phyloP scores from a whole-genome alignment of 2,113 vertebrate species.

The Holacanthus passer region DNA sequence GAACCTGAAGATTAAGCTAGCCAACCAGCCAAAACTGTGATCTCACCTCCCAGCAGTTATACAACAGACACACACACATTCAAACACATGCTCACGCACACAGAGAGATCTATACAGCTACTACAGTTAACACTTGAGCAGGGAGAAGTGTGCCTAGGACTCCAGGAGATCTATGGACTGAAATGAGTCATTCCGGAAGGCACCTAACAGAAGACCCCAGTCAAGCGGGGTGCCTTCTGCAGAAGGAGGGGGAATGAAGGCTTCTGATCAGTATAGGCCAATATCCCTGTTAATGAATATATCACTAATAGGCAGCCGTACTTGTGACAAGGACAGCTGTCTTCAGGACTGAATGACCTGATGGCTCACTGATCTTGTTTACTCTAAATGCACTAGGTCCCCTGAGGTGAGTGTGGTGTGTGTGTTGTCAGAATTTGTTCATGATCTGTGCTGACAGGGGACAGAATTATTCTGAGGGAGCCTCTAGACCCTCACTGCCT shows the following conservation, averaged over 20 bases:
- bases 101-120: conserved; percentile 20
- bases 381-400: conserved; percentile 39
- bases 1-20: conserved; percentile 91
- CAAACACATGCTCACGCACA: conserved; percentile 16
- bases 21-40: conserved; percentile 90
- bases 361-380: conserved; percentile 7
- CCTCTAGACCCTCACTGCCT: conserved; percentile 59
- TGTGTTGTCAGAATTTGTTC: conserved; percentile 8
- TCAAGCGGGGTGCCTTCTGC: conserved; percentile 8
- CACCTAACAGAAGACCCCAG: too few species aligned
- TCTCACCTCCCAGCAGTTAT: not conserved
- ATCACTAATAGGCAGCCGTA: not conserved
- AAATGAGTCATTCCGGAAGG: conserved; percentile 12
- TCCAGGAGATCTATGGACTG: conserved; percentile 19
- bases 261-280: not conserved
- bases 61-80: conserved; percentile 23
- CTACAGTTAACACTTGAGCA: conserved; percentile 1
- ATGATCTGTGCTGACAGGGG: conserved; percentile 11
- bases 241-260: not conserved
- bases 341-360: conserved; percentile 3
- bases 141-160: not conserved
- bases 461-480: conserved; percentile 24
- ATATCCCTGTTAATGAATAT: not conserved
- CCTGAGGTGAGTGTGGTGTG: conserved; percentile 6
- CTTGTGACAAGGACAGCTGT: not conserved